phyloP scores from a whole-genome alignment of 1,140 invertebrate genomes.

The Drosophila littoralis region DNA sequence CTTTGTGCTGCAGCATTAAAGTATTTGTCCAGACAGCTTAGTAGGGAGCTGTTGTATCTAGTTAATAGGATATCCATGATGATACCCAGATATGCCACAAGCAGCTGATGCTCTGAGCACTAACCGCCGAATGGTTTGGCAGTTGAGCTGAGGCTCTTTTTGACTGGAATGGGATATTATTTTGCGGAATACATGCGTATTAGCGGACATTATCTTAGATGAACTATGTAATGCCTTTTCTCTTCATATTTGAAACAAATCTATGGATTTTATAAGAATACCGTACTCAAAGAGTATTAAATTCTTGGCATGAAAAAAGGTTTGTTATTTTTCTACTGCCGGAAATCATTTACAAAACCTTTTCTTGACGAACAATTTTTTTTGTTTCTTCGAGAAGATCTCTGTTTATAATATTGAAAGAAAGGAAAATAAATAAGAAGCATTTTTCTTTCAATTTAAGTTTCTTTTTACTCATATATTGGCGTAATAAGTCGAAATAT shows the following conservation, averaged over 20 bases:
- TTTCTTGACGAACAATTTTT: too few species aligned
- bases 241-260: neutral
- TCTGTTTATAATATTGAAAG: too few species aligned
- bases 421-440: too few species aligned
- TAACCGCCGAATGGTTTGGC: neutral
- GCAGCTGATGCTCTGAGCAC: constrained; percentile 42
- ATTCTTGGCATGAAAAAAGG: too few species aligned
- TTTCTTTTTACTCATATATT: too few species aligned
- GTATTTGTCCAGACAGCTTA: constrained; percentile 74
- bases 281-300: too few species aligned
- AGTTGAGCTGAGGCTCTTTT: constrained; percentile 4
- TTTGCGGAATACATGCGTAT: constrained; percentile 17
- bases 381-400: too few species aligned
- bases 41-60: constrained; percentile 39
- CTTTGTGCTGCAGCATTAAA: constrained; percentile 58
- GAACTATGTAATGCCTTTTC: constrained; percentile 10
- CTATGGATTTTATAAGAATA: neutral
- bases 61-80: constrained; percentile 57
- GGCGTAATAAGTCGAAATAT: too few species aligned
- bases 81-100: constrained; percentile 44
- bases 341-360: too few species aligned
- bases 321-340: too few species aligned
- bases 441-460: too few species aligned
- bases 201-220: constrained; percentile 31
- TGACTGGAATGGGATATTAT: neutral